These are phyloP conservation scores for Lepilemur ruficaudatus DNA, from an alignment of 2,797 vertebrate genomes.

Conservation along the genomic window DNA sequence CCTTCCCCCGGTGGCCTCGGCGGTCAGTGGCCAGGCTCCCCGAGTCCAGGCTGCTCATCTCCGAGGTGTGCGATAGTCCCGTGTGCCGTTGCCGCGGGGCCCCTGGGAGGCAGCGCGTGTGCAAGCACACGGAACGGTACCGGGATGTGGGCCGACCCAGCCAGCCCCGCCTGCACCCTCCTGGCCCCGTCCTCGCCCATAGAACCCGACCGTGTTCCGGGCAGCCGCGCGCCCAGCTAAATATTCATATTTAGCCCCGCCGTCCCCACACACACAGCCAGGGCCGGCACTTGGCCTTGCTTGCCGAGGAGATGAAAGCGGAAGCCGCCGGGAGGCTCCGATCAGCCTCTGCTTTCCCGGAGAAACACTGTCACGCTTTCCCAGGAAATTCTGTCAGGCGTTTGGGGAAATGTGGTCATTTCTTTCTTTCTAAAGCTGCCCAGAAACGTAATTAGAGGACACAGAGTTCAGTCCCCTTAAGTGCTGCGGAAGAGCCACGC, in stretches of 20 bases:
- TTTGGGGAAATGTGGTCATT: slow-evolving; percentile 10
- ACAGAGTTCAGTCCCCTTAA: not conserved
- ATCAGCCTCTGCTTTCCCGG: not conserved
- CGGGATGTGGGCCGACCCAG: accelerated
- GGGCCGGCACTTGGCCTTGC: not conserved
- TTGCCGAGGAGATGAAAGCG: accelerated
- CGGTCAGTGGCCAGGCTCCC: not conserved
- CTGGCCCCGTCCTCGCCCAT: no score
- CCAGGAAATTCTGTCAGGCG: slow-evolving; percentile 21
- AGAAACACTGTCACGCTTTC: not conserved
- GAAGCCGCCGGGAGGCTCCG: not conserved
- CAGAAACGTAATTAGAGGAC: slow-evolving; percentile 41
- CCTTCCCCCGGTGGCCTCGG: not conserved
- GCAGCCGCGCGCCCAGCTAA: no score
- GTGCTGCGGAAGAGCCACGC: not conserved
- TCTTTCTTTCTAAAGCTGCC: slow-evolving; percentile 49
- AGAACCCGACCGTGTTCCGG: accelerated
- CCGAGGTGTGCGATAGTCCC: no score
- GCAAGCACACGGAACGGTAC: not conserved
- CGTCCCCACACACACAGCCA: not conserved
- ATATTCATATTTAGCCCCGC: no score
- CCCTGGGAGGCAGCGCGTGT: not conserved
- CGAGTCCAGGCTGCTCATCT: not conserved
- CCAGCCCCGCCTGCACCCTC: not conserved
- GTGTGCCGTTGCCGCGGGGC: not conserved